Evolutionary conservation across 2,113 vertebrate species (phyloP), one percentile per base, ranked within the genome.

Genomic region (Serilophus lunatus): DNA sequence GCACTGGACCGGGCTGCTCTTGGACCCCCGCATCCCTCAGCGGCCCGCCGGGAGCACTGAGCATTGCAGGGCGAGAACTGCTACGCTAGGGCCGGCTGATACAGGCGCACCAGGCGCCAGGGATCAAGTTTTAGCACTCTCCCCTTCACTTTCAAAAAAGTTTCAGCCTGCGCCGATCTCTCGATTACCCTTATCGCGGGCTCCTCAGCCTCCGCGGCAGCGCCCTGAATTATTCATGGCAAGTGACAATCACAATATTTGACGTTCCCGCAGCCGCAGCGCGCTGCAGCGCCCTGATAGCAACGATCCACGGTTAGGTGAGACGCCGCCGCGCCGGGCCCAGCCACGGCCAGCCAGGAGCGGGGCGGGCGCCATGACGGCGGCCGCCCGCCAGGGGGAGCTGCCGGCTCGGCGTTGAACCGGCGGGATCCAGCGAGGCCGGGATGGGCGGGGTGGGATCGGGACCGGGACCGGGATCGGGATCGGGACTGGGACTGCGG

Each of bases 331-430:
- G n/a, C n/a, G n/a, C n/a, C n/a, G n/a, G n/a, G n/a, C n/a, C n/a
- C n/a, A n/a, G n/a, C n/a, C n/a, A n/a, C n/a, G n/a, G n/a, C n/a
- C n/a, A n/a, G n/a, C n/a, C n/a, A n/a, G n/a, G n/a, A n/a, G n/a
- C n/a, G n/a, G n/a, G n/a, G n/a, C n/a, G n/a, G n/a, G n/a, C n/a
- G 40, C 69, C 2, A n/a, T 85, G 60, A 17, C 19, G 7, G 49
- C 14, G 0, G 0, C 0, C 0, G 3, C 5, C 78, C 98, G 87
- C 90, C 60, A 98, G 98, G 95, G 96, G 97, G 93, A 82, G 71
- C 97, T 96, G 94, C 66, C 31, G 92, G 72, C 85, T 61, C 70
- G 96, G 71, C 31, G 50, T 97, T 98, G 96, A 83, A 7, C 28
- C 49, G 2, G 12, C 24, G 1, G 70, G 12, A 4, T 1, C 14